These are phyloP conservation scores for Pempheris klunzingeri DNA, from an alignment of 2,797 vertebrate genomes.

Conservation along the genomic window DNA sequence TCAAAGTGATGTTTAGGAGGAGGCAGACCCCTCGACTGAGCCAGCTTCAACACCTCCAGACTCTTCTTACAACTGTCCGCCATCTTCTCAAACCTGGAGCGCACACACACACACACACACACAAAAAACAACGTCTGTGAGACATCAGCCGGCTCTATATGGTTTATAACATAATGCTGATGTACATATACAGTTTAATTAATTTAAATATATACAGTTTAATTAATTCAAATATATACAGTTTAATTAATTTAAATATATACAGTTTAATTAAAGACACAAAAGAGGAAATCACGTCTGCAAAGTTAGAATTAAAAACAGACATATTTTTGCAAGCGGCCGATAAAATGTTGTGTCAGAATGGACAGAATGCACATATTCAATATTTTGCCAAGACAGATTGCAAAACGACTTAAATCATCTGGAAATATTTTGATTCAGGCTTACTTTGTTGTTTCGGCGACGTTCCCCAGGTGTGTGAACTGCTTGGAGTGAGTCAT, in stretches of 20 bases:
- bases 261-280: background rate
- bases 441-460: slow-evolving; percentile 94
- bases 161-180: background rate
- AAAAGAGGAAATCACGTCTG: too few species aligned
- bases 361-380: too few species aligned
- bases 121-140: background rate
- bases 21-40: slow-evolving; percentile 90
- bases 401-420: too few species aligned
- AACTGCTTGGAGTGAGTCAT: slow-evolving; percentile 95
- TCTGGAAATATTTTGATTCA: too few species aligned
- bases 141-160: background rate
- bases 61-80: slow-evolving; percentile 92
- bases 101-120: background rate
- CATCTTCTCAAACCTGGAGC: slow-evolving; percentile 93
- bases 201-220: too few species aligned
- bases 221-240: too few species aligned
- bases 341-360: too few species aligned
- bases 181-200: too few species aligned
- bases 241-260: too few species aligned
- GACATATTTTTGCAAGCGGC: too few species aligned
- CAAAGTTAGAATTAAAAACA: too few species aligned
- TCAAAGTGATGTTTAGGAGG: slow-evolving; percentile 97
- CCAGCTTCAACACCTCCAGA: slow-evolving; percentile 91
- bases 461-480: slow-evolving; percentile 93
- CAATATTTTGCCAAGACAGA: too few species aligned